Evolutionary conservation across 2,797 vertebrate genomes (phyloP).

Genomic region (Acanthis flammea): DNA sequence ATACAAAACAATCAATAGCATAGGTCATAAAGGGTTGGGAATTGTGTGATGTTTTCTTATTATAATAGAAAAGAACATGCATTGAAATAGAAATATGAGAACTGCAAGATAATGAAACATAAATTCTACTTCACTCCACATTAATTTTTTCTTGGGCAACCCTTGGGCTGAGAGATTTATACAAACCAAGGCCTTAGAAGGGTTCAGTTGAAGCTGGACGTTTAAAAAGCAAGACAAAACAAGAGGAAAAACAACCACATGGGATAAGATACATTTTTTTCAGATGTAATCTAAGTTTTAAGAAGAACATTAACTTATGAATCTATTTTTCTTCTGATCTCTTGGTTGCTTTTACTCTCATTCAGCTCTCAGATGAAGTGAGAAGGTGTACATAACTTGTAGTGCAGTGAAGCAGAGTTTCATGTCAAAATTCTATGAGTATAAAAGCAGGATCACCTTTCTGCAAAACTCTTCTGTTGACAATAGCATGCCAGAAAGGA

Average conservation of each 20-base stretch:
- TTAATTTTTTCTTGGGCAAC: neutral
- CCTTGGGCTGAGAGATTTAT: neutral
- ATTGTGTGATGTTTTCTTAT: neutral
- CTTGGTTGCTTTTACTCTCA: neutral
- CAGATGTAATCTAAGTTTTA: neutral
- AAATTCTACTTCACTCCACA: neutral
- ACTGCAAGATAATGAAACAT: neutral
- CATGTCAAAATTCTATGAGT: neutral
- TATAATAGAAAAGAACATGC: neutral
- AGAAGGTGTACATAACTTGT: neutral
- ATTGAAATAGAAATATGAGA: neutral
- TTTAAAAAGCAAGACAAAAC: neutral
- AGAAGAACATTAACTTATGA: neutral
- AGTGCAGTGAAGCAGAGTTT: neutral
- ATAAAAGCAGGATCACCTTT: neutral
- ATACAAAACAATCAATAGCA: neutral
- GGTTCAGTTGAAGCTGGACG: neutral
- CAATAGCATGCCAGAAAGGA: neutral
- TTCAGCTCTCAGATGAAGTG: neutral
- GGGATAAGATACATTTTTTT: neutral
- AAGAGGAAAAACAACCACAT: neutral
- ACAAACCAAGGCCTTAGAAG: neutral
- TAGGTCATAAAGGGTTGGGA: neutral
- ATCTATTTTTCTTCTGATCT: neutral
- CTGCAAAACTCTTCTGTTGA: neutral